Conservation (phyloP, 2,113 vertebrate species). For the Pseudorectes ferrugineus region DNA sequence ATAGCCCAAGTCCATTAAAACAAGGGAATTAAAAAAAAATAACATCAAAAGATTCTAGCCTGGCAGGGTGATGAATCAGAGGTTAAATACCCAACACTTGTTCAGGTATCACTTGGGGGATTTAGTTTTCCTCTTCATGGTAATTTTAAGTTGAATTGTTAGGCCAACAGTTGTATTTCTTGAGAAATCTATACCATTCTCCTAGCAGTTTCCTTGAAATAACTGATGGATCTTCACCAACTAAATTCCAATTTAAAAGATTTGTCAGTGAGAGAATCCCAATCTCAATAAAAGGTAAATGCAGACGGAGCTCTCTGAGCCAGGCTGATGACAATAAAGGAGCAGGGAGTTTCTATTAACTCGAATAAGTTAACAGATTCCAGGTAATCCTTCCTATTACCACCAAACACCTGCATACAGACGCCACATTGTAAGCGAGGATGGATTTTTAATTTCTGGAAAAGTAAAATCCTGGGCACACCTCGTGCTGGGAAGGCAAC, state of each 20-base stretch:
- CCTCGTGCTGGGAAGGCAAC: neutral
- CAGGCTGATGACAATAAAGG: neutral
- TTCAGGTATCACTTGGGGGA: neutral
- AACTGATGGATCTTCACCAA: slow-evolving; percentile 20
- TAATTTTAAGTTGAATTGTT: neutral
- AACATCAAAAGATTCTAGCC: neutral
- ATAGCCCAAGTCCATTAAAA: neutral
- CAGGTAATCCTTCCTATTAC: neutral
- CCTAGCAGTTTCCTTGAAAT: slow-evolving; percentile 15
- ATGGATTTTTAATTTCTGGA: neutral
- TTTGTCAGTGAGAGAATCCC: slow-evolving; percentile 29
- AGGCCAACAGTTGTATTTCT: neutral
- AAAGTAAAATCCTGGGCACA: neutral
- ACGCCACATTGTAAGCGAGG: neutral
- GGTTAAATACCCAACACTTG: neutral
- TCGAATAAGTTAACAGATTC: neutral
- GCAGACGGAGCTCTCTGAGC: neutral
- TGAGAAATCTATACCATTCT: slow-evolving; percentile 12
- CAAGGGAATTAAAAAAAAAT: neutral
- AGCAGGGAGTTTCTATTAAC: neutral
- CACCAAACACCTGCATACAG: neutral
- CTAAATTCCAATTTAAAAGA: slow-evolving; percentile 40
- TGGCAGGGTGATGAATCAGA: neutral
- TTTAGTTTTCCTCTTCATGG: neutral
- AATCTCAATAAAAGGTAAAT: neutral